Evolutionary conservation across 2,797 vertebrate genomes (phyloP).

Genomic region (Acropternis orthonyx): DNA sequence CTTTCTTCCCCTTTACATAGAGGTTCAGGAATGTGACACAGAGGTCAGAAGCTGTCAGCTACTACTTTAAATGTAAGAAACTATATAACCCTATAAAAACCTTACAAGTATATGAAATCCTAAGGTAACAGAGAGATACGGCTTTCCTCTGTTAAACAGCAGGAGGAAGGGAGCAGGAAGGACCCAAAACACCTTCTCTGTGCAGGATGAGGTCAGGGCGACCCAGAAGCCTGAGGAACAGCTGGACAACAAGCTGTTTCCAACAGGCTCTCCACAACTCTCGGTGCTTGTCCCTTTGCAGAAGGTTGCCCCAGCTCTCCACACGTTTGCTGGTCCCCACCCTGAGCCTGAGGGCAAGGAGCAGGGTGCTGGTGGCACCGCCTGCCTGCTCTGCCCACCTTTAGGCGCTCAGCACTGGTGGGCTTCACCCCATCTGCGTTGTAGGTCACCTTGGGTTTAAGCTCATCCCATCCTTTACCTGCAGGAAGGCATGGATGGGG

Average conservation of each 20-base stretch:
- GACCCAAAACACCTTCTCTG: neutral
- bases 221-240: neutral
- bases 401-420: rapidly evolving
- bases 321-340: neutral
- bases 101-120: no score
- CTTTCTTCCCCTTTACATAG: no score
- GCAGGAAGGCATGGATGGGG: rapidly evolving
- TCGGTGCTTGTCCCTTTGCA: neutral
- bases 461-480: neutral
- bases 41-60: no score
- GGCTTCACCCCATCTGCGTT: rapidly evolving
- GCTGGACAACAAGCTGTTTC: neutral
- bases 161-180: neutral
- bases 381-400: neutral
- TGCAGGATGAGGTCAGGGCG: neutral
- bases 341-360: neutral
- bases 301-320: neutral
- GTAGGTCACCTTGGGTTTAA: neutral
- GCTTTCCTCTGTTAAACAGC: neutral
- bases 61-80: no score
- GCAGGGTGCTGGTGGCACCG: neutral
- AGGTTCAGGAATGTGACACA: no score
- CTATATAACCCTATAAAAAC: no score
- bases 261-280: neutral
- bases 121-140: neutral